Evolutionary conservation across 1,140 invertebrate genomes (phyloP), one percentile per base, ranked within the genome.

Genomic region (Elysia chlorotica): DNA sequence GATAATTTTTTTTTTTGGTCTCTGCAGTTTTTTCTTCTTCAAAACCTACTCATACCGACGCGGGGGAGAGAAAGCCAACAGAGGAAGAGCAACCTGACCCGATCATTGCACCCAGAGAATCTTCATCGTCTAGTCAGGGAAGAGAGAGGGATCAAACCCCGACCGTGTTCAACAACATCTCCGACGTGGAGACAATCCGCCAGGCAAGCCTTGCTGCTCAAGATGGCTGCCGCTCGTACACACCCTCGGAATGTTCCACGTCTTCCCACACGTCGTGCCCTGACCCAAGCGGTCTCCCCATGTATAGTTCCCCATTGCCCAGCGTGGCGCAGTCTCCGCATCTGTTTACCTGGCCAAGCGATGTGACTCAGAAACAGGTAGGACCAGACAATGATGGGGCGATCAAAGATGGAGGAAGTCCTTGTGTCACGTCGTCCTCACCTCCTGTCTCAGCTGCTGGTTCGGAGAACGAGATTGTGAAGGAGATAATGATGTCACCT

Each of bases 181-280:
- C 53, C 25, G 74, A 75, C 33, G 48, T 68, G 48, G 74, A 72
- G 28, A 41, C 36, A 2, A 35, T 75, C n/a, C 56, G 28, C 2
- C 17, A 30, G 17, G 10, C 28, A 6, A 25, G 19, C 6, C 6
- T 28, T 19, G 56, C 56, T 25, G 25, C 17, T 6, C 10, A 14
- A n/a, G 41, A n/a, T 10, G 14, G 31, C 28, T 21, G 6, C 37
- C 25, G 10, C 25, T 3, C 33, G 35, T 30, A n/a, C n/a, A 56
- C 28, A 5, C 25, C 68, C 10, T 83, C 82, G 5, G 79, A 80
- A 53, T 76, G 77, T 36, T 84, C 83, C 4, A 78, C 74, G 23
- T 83, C 80, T 17, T 81, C 81, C 69, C 78, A 74, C 23, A 65
- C 78, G 1, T 84, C 83, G 0, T 81, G 79, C 41, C 83, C 81